Percentiles rank a stretch among this genome's conserved stretches.
phyloP scores from a whole-genome alignment of 2,113 vertebrate species.

The Steatornis caripensis region DNA sequence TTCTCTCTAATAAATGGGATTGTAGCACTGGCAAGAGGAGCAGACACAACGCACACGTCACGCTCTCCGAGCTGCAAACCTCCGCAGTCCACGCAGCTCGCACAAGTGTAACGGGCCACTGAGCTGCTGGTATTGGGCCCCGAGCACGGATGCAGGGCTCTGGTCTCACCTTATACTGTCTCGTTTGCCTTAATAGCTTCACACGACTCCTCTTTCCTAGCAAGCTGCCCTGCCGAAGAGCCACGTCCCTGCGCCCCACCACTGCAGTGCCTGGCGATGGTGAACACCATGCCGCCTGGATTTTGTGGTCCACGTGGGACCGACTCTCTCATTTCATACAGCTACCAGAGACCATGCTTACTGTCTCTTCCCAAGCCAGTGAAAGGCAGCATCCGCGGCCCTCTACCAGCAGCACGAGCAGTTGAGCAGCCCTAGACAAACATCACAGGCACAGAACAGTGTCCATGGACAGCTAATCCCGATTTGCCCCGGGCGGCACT shows the following conservation, averaged over 20 bases:
- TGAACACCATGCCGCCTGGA: rapidly evolving
- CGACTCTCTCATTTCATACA: not conserved
- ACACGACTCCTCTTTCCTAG: not conserved
- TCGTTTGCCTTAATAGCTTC: not conserved
- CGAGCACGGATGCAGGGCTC: rapidly evolving
- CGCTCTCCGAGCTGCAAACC: not conserved
- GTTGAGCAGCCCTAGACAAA: not conserved
- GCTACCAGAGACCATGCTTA: not conserved
- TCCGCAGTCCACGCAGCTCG: not conserved
- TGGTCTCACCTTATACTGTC: not conserved
- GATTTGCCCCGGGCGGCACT: rapidly evolving
- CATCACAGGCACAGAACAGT: rapidly evolving
- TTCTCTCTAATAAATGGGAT: not conserved
- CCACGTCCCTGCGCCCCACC: not conserved
- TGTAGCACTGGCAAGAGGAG: not conserved
- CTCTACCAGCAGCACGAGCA: rapidly evolving
- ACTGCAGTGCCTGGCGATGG: not conserved
- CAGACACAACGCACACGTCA: rapidly evolving
- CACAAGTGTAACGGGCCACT: rapidly evolving
- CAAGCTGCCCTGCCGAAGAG: not conserved
- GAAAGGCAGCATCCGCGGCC: not conserved
- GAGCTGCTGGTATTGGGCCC: not conserved
- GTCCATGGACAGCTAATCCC: rapidly evolving
- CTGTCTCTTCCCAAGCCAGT: not conserved
- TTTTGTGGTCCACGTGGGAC: rapidly evolving